Conservation (phyloP, 2,797 vertebrate genomes). For the Urophycis tenuis region DNA sequence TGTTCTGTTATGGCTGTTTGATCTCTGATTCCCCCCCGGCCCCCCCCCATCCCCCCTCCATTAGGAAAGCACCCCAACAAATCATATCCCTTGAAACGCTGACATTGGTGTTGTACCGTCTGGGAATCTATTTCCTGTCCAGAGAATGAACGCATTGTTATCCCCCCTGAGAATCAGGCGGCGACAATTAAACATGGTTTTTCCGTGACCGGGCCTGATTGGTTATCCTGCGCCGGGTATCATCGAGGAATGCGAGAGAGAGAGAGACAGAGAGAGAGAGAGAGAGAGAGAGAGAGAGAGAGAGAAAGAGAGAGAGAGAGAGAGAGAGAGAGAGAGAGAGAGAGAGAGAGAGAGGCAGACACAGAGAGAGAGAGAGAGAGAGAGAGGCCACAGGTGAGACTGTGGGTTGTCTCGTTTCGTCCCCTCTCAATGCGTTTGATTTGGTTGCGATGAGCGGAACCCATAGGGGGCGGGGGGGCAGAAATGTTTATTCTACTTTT, state of each 20-base stretch:
- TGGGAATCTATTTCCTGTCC: slow-evolving; percentile 44
- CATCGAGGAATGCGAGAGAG: background rate
- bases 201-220: slow-evolving; percentile 2
- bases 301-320: background rate
- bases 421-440: background rate
- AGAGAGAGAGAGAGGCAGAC: background rate
- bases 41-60: slow-evolving; percentile 45
- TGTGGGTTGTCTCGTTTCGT: too few species aligned
- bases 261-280: background rate
- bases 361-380: background rate
- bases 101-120: slow-evolving; percentile 35
- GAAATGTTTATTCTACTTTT: background rate
- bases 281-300: background rate
- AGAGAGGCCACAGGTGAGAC: background rate
- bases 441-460: background rate
- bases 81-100: slow-evolving; percentile 57
- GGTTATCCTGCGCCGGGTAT: background rate
- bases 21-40: slow-evolving; percentile 31
- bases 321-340: background rate
- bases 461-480: background rate
- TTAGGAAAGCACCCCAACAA: slow-evolving; percentile 52
- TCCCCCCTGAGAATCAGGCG: slow-evolving; percentile 25
- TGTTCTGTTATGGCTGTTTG: slow-evolving; percentile 43
- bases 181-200: slow-evolving; percentile 40
- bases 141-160: slow-evolving; percentile 57